phyloP scores from a whole-genome alignment of 2,888 invertebrate species.

The Meghimatium bilineatum region DNA sequence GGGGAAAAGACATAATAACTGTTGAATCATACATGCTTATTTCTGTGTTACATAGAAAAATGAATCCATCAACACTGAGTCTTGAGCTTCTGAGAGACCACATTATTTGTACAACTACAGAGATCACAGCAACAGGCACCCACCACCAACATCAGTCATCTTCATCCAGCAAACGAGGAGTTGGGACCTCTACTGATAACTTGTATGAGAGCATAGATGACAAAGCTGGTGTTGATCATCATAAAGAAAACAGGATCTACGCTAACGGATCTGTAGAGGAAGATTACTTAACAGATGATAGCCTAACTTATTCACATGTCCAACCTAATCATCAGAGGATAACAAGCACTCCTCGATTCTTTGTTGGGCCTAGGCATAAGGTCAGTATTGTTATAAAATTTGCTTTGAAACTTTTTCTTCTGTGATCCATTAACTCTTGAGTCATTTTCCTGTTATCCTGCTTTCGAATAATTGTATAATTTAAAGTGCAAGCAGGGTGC shows the following conservation, averaged over 20 bases:
- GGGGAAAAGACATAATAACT: too few relatives aligned
- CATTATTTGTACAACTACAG: constrained; percentile 17
- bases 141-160: constrained; percentile 55
- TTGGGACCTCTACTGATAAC: constrained; percentile 51
- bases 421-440: too few relatives aligned
- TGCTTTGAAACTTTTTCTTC: too few relatives aligned
- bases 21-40: not conserved
- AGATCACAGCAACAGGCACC: constrained; percentile 15
- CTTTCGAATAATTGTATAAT: too few relatives aligned
- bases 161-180: constrained; percentile 36
- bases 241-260: constrained; percentile 54
- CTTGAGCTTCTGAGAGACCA: constrained; percentile 45
- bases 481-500: too few relatives aligned
- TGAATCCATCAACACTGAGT: constrained; percentile 29
- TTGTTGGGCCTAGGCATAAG: constrained; percentile 27
- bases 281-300: constrained; percentile 34
- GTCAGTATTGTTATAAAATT: constrained; percentile 11
- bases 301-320: not conserved
- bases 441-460: too few relatives aligned
- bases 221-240: constrained; percentile 54
- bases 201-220: constrained; percentile 55
- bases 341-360: constrained; percentile 67
- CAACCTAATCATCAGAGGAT: constrained; percentile 54
- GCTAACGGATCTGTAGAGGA: constrained; percentile 5
- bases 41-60: constrained; percentile 21